These are phyloP conservation scores for Mimumesa dahlbomi DNA, from an alignment of 2,888 invertebrate species.

Conservation along the genomic window DNA sequence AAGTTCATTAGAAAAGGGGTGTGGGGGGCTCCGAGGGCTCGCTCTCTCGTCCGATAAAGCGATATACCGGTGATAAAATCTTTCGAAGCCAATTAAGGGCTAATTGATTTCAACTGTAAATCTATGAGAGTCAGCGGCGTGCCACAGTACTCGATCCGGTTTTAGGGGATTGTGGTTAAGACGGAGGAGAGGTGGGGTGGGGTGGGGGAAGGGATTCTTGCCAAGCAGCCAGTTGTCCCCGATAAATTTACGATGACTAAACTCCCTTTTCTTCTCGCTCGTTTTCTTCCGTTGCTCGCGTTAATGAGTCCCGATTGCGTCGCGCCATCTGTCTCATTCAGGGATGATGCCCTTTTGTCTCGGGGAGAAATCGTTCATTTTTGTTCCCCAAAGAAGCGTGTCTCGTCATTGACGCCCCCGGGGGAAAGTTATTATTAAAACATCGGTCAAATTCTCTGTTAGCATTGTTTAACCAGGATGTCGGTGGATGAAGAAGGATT, in stretches of 20 bases:
- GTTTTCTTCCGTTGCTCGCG: conserved; percentile 46
- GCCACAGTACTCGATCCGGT: conserved; percentile 48
- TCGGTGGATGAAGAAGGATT: no score
- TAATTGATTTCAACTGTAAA: conserved; percentile 77
- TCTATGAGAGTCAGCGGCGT: conserved; percentile 63
- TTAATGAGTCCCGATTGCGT: conserved; percentile 67
- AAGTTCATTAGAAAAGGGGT: not conserved
- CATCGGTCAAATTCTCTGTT: not conserved
- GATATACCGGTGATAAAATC: conserved; percentile 41
- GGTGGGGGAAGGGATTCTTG: conserved; percentile 51
- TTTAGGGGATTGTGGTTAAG: conserved; percentile 56
- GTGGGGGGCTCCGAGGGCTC: not conserved
- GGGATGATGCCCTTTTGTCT: conserved; percentile 35
- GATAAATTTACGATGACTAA: conserved; percentile 70
- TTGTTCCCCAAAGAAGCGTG: conserved; percentile 18
- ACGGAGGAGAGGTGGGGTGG: conserved; percentile 12
- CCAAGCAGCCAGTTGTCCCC: conserved; percentile 68
- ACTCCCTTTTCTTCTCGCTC: conserved; percentile 45
- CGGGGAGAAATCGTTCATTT: not conserved
- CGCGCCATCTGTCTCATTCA: conserved; percentile 60
- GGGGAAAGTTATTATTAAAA: conserved; percentile 17
- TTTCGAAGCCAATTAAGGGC: conserved; percentile 67
- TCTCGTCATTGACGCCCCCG: not conserved
- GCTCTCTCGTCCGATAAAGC: conserved; percentile 40
- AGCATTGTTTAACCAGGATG: not conserved